phyloP scores from a whole-genome alignment of 2,797 vertebrate genomes.

The Sandelia bainsii region DNA sequence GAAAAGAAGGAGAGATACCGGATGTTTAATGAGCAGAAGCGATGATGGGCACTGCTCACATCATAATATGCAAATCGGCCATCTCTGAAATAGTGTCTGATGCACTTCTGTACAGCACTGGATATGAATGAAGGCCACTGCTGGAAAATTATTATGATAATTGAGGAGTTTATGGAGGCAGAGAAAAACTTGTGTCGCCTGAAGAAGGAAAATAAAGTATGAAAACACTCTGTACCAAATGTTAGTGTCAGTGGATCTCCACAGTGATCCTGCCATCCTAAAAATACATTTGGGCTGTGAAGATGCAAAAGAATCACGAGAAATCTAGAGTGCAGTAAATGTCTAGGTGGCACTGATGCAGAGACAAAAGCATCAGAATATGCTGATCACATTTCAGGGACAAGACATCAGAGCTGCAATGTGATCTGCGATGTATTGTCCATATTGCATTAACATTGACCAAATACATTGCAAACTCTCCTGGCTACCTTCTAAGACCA shows the following conservation, averaged over 20 bases:
- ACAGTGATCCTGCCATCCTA: not conserved
- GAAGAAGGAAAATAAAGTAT: slow-evolving; percentile 29
- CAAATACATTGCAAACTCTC: not conserved
- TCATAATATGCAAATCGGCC: slow-evolving; percentile 81
- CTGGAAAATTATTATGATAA: slow-evolving; percentile 74
- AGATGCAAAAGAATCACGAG: not conserved
- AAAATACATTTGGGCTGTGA: not conserved
- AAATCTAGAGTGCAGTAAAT: not conserved
- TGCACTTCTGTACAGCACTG: slow-evolving; percentile 72
- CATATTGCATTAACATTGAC: not conserved
- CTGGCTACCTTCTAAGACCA: not conserved
- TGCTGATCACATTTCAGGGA: slow-evolving; percentile 28
- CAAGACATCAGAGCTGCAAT: not conserved
- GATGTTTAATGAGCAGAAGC: slow-evolving; percentile 78
- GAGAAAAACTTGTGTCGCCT: slow-evolving; percentile 43
- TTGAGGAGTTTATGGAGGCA: slow-evolving; percentile 67
- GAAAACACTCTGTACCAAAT: slow-evolving; percentile 1
- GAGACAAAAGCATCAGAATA: not conserved
- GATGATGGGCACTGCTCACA: slow-evolving; percentile 81
- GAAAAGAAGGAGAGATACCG: slow-evolving; percentile 65
- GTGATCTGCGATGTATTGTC: not conserved
- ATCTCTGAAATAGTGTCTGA: slow-evolving; percentile 77
- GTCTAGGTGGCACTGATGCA: not conserved
- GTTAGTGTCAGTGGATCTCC: slow-evolving; percentile 9
- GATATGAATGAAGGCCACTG: slow-evolving; percentile 59